These are phyloP conservation scores for Drosophila anomelani DNA, from an alignment of 2,888 invertebrate species.

Conservation along the genomic window DNA sequence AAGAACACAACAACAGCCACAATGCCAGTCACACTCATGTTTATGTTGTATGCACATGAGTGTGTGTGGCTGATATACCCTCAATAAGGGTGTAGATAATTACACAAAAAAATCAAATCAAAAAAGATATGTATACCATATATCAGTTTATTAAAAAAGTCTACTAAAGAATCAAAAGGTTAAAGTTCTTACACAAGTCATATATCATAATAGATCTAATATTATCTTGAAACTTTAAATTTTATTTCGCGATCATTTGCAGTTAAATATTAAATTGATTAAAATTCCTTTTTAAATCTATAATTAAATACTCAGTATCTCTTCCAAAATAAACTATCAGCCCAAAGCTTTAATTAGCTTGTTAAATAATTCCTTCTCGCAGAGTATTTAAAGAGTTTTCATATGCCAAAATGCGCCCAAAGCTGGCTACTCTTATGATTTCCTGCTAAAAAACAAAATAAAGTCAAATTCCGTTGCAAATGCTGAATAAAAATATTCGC, in stretches of 20 bases:
- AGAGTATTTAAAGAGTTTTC: slow-evolving; percentile 27
- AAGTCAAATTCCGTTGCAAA: slow-evolving; percentile 64
- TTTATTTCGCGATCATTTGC: too few species aligned
- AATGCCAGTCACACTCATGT: slow-evolving; percentile 28
- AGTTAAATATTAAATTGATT: too few species aligned
- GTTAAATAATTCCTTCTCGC: neutral
- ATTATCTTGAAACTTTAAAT: too few species aligned
- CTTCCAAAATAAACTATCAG: too few species aligned
- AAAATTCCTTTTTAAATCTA: too few species aligned
- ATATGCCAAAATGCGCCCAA: neutral
- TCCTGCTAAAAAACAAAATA: slow-evolving; percentile 51
- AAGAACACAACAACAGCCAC: slow-evolving; percentile 25
- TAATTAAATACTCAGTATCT: too few species aligned
- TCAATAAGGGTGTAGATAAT: neutral
- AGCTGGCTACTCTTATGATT: slow-evolving; percentile 7
- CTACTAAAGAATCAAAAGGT: too few species aligned
- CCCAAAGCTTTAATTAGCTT: neutral
- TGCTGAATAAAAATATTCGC: slow-evolving; percentile 51
- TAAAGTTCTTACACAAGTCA: too few species aligned
- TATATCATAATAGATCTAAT: too few species aligned
- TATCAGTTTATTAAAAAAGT: neutral
- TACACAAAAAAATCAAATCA: neutral
- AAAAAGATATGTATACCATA: neutral
- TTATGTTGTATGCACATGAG: neutral
- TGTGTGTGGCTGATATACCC: slow-evolving; percentile 3